Evolutionary conservation across 2,113 vertebrate genomes (phyloP), one percentile per base, ranked within the genome.

Genomic region (Platichthys flesus): DNA sequence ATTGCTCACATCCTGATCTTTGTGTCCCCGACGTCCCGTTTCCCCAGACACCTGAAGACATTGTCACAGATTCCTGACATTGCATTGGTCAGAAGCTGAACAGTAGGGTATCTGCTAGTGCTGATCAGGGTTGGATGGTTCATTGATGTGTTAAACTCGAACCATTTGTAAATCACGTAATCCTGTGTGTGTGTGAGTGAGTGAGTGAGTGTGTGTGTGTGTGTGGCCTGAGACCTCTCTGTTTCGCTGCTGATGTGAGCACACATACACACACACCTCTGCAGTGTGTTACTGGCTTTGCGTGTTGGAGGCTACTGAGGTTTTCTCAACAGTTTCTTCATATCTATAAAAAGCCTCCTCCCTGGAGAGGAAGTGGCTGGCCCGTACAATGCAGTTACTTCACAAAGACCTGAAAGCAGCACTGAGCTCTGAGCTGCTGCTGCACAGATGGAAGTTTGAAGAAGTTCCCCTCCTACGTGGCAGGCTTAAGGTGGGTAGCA

Each of bases 281-380:
- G 67, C 78, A 74, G 28, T 54, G 66, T 47, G 20, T 65, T 51
- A 63, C 64, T 1, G 5, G 42, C 16, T 69, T 21, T 71, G 60
- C 60, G 23, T 66, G 76, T 65, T 21, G 21, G 59, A 49, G 68
- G 71, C 45, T 70, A 23, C 68, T 49, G 81, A 77, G 78, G 78
- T 67, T 76, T 81, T 87, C 69, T 73, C 63, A 77, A 61, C 84
- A 70, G 83, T 78, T 74, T 77, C 35, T 89, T 81, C 18, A 45
- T 68, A 23, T 74, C 85, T 88, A 76, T 83, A 86, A 82, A 77
- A 86, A 86, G 82, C 72, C 52, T 15, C 47, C 9, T 85, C 83
- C 80, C 86, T 31, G 42, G 86, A 82, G 86, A 88, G 86, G 83
- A 88, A 86, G 84, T 85, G 79, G 81, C 84, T 75, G 67, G 80